Conservation (phyloP, 2,888 invertebrate species). For the Stenurella melanura region DNA sequence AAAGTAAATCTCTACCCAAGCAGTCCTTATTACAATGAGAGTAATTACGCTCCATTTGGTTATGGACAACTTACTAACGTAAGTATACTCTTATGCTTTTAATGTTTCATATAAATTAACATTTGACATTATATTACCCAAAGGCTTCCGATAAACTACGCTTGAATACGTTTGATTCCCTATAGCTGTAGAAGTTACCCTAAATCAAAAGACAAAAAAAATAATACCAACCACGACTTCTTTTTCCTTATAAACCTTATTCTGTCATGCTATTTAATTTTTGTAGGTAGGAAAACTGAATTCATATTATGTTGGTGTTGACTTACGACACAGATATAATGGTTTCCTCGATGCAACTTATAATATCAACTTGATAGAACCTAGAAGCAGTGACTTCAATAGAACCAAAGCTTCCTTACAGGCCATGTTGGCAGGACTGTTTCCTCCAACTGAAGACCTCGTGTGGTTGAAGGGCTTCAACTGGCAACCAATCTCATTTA, state of each 20-base stretch:
- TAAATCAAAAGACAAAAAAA: too few species aligned
- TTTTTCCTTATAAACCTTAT: too few species aligned
- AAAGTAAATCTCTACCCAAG: constrained; percentile 78
- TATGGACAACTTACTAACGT: constrained; percentile 87
- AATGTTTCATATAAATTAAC: too few species aligned
- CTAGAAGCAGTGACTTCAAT: constrained; percentile 80
- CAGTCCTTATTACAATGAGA: constrained; percentile 79
- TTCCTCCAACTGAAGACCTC: constrained; percentile 76
- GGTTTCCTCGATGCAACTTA: constrained; percentile 77
- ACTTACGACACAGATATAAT: constrained; percentile 78
- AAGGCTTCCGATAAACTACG: too few species aligned
- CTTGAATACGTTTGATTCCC: too few species aligned
- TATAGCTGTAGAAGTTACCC: too few species aligned
- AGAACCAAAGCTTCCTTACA: constrained; percentile 84
- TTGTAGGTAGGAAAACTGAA: constrained; percentile 76
- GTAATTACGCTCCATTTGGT: constrained; percentile 80
- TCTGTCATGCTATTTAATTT: too few species aligned
- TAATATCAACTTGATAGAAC: constrained; percentile 74
- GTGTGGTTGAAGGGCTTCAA: constrained; percentile 74
- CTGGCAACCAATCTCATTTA: constrained; percentile 67
- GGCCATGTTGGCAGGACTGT: constrained; percentile 81
- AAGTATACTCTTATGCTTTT: constrained; percentile 65
- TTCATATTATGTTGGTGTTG: constrained; percentile 79
- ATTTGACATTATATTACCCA: too few species aligned
- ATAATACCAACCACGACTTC: too few species aligned